Evolutionary conservation across 1,140 invertebrate species (phyloP).

Genomic region (Drosophila kepulauana): DNA sequence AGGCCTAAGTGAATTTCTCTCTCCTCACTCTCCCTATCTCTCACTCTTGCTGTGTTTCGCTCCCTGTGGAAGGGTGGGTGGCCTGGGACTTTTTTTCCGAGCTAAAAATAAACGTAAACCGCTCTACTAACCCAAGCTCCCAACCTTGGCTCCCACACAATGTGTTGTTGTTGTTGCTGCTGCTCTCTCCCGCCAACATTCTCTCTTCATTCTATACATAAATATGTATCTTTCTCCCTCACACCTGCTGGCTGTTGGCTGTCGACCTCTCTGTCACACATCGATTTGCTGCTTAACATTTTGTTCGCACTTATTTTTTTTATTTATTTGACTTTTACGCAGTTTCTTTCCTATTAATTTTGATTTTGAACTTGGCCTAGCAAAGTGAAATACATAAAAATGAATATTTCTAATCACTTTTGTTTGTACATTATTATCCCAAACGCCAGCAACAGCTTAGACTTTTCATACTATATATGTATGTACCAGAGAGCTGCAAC

Average conservation of each 20-base stretch:
- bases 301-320: slow-evolving; percentile 20
- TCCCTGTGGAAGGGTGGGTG: slow-evolving; percentile 9
- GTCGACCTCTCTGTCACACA: neutral
- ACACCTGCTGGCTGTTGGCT: neutral
- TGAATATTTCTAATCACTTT: slow-evolving; percentile 4
- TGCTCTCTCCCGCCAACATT: slow-evolving; percentile 13
- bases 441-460: neutral
- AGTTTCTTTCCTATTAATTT: slow-evolving; percentile 12
- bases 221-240: slow-evolving; percentile 5
- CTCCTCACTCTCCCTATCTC: neutral
- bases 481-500: too few relatives aligned
- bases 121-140: slow-evolving; percentile 10
- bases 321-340: slow-evolving; percentile 15
- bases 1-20: slow-evolving; percentile 53
- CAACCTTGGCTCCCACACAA: slow-evolving; percentile 11
- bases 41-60: too few relatives aligned
- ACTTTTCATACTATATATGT: neutral
- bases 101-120: slow-evolving; percentile 70
- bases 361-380: slow-evolving; percentile 31
- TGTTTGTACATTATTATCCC: neutral
- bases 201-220: slow-evolving; percentile 2
- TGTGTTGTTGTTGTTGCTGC: slow-evolving; percentile 12
- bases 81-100: slow-evolving; percentile 29
- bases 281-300: slow-evolving; percentile 30
- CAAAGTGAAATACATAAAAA: too few relatives aligned